Conservation (phyloP, 2,797 vertebrate species). For the Tokudaia tokunoshimensis region DNA sequence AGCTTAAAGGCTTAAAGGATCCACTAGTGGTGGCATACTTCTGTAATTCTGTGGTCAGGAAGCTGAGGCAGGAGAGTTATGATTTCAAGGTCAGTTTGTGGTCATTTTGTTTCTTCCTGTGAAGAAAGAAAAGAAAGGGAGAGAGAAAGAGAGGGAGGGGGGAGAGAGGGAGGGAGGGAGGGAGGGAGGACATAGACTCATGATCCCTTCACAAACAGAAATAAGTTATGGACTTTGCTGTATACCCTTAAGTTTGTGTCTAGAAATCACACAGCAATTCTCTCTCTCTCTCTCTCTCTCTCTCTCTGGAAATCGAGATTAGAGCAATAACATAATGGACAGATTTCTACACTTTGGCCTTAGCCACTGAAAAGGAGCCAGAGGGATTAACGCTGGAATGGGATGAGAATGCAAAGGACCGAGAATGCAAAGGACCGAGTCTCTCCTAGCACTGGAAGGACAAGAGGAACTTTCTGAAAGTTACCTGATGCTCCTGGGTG, state of each 20-base stretch:
- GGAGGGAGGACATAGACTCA: neutral
- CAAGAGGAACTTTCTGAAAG: conserved; percentile 11
- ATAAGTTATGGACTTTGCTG: neutral
- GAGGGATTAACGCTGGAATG: neutral
- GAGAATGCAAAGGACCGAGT: neutral
- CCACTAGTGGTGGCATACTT: neutral
- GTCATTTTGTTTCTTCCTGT: neutral
- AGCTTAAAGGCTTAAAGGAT: neutral
- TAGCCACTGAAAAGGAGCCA: conserved; percentile 2
- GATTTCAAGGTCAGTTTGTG: neutral
- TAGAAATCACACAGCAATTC: neutral
- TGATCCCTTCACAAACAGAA: neutral
- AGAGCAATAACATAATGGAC: neutral
- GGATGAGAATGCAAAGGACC: neutral
- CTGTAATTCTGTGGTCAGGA: neutral
- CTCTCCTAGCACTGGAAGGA: neutral
- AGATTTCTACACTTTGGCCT: neutral
- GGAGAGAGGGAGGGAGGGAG: neutral
- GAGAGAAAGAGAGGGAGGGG: neutral
- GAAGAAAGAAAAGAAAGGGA: neutral
- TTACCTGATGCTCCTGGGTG: neutral
- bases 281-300: neutral
- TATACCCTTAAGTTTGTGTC: neutral
- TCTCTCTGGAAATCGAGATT: neutral
- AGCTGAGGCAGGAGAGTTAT: neutral